Percentiles rank a stretch among this genome's conserved stretches.
These are phyloP conservation scores for Oncopeltus fasciatus DNA, from an alignment of 1,140 invertebrate genomes.

Conservation along the genomic window DNA sequence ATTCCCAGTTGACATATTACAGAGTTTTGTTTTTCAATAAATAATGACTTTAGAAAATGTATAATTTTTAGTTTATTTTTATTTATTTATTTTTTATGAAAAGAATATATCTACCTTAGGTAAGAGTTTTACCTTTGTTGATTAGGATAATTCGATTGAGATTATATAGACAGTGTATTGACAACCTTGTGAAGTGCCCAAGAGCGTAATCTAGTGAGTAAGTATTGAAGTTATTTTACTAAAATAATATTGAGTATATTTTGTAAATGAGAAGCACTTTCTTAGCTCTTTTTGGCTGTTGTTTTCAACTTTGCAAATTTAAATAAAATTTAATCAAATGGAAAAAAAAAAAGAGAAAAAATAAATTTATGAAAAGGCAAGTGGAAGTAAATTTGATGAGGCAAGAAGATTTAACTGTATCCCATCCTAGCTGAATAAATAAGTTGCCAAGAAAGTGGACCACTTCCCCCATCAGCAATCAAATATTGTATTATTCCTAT, in stretches of 20 bases:
- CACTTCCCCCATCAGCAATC: not conserved
- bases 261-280: slow-evolving; percentile 16
- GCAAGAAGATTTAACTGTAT: not conserved
- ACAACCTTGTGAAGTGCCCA: slow-evolving; percentile 13
- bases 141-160: not conserved
- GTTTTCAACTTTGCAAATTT: slow-evolving; percentile 1
- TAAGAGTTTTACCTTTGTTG: not conserved
- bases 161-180: slow-evolving; percentile 2
- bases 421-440: too few relatives aligned
- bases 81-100: not conserved
- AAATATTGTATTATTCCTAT: not conserved
- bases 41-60: not conserved
- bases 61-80: slow-evolving; percentile 7
- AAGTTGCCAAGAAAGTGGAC: slow-evolving; percentile 8
- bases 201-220: slow-evolving; percentile 11
- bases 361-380: not conserved
- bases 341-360: not conserved
- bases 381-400: not conserved
- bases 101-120: not conserved
- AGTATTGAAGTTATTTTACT: slow-evolving; percentile 17
- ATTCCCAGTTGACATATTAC: not conserved
- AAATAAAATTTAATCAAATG: not conserved
- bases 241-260: slow-evolving; percentile 17
- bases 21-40: not conserved
- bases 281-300: slow-evolving; percentile 9